Percentiles rank a stretch among this genome's conserved stretches.
phyloP scores from a whole-genome alignment of 1,140 invertebrate genomes.

The Aphelenchoides avenae region DNA sequence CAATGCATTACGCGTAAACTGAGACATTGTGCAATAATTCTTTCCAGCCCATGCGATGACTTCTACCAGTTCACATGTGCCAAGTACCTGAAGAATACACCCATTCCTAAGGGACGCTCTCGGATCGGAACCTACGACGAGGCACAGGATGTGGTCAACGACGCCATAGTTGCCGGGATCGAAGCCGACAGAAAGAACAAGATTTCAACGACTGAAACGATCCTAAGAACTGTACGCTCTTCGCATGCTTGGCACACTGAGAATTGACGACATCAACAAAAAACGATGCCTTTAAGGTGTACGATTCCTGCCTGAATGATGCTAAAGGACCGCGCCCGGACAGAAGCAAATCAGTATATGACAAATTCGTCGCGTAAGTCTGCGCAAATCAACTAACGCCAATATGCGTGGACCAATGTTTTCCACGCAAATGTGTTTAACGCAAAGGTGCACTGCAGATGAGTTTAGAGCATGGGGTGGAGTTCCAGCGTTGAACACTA shows the following conservation, averaged over 20 bases:
- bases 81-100: constrained; percentile 62
- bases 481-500: constrained; percentile 1
- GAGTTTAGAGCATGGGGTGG: constrained; percentile 6
- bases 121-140: constrained; percentile 43
- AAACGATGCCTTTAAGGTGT: neutral
- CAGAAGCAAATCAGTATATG: neutral
- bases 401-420: neutral
- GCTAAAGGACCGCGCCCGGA: neutral
- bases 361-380: neutral
- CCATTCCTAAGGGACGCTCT: constrained; percentile 48
- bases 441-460: neutral
- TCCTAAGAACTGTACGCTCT: neutral
- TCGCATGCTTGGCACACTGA: too few relatives aligned
- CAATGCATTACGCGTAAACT: too few relatives aligned
- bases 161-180: too few relatives aligned
- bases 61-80: constrained; percentile 67
- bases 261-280: too few relatives aligned
- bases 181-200: constrained; percentile 12
- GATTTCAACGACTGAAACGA: neutral
- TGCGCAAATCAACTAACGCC: neutral
- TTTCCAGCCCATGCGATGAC: constrained; percentile 66
- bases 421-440: neutral
- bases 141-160: constrained; percentile 34
- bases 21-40: too few relatives aligned
- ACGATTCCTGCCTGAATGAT: neutral